Percentiles rank a stretch among this genome's conserved stretches.
Conservation (phyloP, 1,140 invertebrate species). For the Mylabris phalerata region DNA sequence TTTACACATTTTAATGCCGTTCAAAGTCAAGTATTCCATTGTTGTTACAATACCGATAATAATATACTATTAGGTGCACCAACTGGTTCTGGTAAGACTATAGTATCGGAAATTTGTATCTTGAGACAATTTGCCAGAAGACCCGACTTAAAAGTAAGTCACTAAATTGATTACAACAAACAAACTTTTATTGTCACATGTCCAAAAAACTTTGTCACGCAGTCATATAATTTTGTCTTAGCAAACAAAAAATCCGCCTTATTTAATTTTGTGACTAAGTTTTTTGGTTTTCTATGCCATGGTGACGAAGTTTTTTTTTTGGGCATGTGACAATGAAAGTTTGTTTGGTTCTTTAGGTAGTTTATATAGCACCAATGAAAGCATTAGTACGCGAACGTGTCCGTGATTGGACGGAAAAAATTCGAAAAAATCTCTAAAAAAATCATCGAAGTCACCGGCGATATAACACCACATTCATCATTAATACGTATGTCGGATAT, state of each 20-base stretch:
- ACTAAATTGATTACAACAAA: constrained; percentile 41
- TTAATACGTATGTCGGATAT: constrained; percentile 80
- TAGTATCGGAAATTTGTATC: constrained; percentile 96
- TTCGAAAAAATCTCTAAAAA: constrained; percentile 69
- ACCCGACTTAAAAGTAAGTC: constrained; percentile 63
- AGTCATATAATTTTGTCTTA: too few species aligned
- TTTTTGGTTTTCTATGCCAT: too few species aligned
- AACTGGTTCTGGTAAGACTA: constrained; percentile 98
- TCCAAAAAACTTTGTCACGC: too few species aligned
- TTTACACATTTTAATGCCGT: constrained; percentile 98
- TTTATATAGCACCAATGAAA: constrained; percentile 98
- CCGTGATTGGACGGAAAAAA: constrained; percentile 90
- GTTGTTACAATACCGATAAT: constrained; percentile 89
- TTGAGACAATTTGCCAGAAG: constrained; percentile 84
- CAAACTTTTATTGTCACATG: too few species aligned
- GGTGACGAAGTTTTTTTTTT: too few species aligned
- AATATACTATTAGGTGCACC: constrained; percentile 96
- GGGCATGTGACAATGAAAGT: not conserved
- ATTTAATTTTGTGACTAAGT: too few species aligned
- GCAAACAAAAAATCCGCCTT: too few species aligned
- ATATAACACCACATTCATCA: constrained; percentile 87
- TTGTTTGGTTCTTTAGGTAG: constrained; percentile 48
- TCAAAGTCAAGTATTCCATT: constrained; percentile 98
- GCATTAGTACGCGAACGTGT: constrained; percentile 95
- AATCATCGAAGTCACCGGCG: constrained; percentile 95